phyloP scores from a whole-genome alignment of 2,113 vertebrate species.

The Myotis yumanensis region DNA sequence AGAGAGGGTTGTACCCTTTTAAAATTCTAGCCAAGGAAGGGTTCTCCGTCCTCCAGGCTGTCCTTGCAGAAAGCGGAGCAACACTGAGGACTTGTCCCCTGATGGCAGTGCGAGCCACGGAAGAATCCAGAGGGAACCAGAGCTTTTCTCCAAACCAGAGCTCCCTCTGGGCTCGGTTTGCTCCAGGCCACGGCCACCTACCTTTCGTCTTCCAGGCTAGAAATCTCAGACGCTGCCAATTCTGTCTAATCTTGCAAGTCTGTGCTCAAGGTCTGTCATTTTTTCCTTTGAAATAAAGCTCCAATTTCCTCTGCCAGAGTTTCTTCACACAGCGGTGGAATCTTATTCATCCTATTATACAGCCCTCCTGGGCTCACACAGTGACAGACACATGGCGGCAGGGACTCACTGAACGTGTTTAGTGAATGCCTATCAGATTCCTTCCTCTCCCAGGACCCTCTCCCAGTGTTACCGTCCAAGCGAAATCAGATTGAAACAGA shows the following conservation, averaged over 20 bases:
- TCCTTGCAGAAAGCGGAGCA: not conserved
- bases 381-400: not conserved
- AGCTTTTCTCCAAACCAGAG: not conserved
- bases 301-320: constrained; percentile 13
- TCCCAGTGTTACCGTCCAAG: not conserved
- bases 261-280: not conserved
- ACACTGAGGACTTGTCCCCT: not conserved
- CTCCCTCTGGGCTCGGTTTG: not conserved
- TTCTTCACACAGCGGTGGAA: not conserved
- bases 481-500: constrained; percentile 32
- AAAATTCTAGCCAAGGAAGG: not conserved
- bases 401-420: not conserved
- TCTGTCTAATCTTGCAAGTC: not conserved
- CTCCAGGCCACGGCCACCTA: constrained; percentile 8
- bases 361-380: not conserved
- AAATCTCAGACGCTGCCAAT: constrained; percentile 10
- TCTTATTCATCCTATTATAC: constrained; percentile 17
- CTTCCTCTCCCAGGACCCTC: not conserved
- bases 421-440: not conserved
- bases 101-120: not conserved
- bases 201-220: not conserved
- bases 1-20: not conserved
- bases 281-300: constrained; percentile 19
- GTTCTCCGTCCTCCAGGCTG: not conserved
- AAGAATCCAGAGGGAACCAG: not conserved